Evolutionary conservation across 2,888 invertebrate species (phyloP).

Genomic region (Eudemis profundana): DNA sequence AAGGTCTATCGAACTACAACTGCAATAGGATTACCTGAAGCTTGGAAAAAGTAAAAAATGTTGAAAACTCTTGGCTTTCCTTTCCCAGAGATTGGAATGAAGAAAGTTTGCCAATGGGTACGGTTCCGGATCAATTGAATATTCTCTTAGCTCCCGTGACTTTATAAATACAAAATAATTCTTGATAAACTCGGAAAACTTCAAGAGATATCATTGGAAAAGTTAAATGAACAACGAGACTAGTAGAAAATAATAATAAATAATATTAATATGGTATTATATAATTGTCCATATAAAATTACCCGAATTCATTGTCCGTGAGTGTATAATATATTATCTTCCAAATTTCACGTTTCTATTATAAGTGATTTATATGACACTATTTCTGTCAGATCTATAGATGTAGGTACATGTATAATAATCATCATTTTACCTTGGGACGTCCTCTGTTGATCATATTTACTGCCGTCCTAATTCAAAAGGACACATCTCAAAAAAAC

Average conservation of each 20-base stretch:
- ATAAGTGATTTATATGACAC: too few species aligned
- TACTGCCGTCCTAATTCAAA: too few species aligned
- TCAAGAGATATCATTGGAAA: not conserved
- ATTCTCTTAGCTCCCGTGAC: conserved; percentile 16
- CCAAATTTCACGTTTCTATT: too few species aligned
- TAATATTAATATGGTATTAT: too few species aligned
- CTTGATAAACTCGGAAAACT: not conserved
- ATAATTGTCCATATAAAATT: too few species aligned
- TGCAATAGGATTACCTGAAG: conserved; percentile 25
- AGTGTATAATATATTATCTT: too few species aligned
- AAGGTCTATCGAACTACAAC: not conserved
- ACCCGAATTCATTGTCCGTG: too few species aligned
- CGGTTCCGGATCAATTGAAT: conserved; percentile 33
- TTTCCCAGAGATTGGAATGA: conserved; percentile 35
- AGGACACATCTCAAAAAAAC: too few species aligned
- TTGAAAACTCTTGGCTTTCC: conserved; percentile 12
- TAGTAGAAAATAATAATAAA: not conserved
- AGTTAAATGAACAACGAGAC: not conserved
- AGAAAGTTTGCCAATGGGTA: conserved; percentile 34
- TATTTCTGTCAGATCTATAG: too few species aligned
- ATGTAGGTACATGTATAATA: too few species aligned
- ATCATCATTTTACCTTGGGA: too few species aligned
- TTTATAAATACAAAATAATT: conserved; percentile 28
- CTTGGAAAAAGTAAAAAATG: conserved; percentile 8
- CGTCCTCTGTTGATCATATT: too few species aligned